These are phyloP conservation scores for Hyles lineata DNA, from an alignment of 2,888 invertebrate genomes.

Conservation along the genomic window DNA sequence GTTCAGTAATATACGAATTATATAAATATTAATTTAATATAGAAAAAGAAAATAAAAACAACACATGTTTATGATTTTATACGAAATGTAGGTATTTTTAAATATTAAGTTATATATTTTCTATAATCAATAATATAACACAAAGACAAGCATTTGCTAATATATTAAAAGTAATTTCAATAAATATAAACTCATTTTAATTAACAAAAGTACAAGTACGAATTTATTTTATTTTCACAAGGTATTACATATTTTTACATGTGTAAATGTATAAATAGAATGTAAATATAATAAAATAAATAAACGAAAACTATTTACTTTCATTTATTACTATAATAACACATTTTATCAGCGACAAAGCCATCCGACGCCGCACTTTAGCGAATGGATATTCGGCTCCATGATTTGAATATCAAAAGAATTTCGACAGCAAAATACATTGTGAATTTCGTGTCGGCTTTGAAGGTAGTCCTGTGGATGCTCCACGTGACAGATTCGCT, in stretches of 20 bases:
- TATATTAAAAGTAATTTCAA: too few species aligned
- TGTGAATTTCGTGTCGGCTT: slow-evolving; percentile 44
- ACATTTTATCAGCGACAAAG: slow-evolving; percentile 2
- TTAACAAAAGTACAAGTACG: too few species aligned
- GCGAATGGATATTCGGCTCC: slow-evolving; percentile 30
- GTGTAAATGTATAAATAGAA: background rate
- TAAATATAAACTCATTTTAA: too few species aligned
- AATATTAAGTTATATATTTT: too few species aligned
- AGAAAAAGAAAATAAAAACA: too few species aligned
- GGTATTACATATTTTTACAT: background rate
- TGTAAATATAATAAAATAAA: background rate
- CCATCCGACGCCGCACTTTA: slow-evolving; percentile 14
- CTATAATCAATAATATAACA: too few species aligned
- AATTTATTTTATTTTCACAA: too few species aligned
- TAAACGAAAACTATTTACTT: background rate
- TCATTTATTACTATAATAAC: background rate
- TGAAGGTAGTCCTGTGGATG: slow-evolving; percentile 39
- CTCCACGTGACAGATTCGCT: slow-evolving; percentile 39
- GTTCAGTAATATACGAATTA: too few species aligned
- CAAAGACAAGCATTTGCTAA: too few species aligned
- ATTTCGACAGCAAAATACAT: slow-evolving; percentile 46
- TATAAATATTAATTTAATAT: too few species aligned
- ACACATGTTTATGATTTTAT: too few species aligned
- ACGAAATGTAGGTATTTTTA: too few species aligned
- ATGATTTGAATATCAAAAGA: slow-evolving; percentile 62